A percentile compares a stretch with the other conserved stretches of the same genome.
Conservation (phyloP, 1,140 invertebrate genomes). For the Sarcophaga bullata region DNA sequence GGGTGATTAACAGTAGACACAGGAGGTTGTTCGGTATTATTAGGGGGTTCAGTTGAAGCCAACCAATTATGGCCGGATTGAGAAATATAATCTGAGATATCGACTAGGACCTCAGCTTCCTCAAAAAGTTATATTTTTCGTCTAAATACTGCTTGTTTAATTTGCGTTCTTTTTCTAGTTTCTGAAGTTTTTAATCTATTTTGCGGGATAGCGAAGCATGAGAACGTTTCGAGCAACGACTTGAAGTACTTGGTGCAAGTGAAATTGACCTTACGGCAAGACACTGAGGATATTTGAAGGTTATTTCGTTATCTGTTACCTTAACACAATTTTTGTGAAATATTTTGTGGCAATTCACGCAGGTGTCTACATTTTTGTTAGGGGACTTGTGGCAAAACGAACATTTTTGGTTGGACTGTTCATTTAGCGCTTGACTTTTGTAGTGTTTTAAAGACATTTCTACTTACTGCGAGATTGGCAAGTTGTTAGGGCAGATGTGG, state of each 20-base stretch:
- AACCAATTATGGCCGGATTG: neutral
- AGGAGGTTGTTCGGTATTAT: neutral
- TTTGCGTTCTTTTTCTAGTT: neutral
- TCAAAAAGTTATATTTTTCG: conserved; percentile 18
- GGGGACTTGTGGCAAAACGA: neutral
- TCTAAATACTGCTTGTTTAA: neutral
- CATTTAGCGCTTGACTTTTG: neutral
- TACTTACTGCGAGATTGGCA: too few species aligned
- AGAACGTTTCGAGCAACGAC: neutral
- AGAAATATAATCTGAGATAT: neutral
- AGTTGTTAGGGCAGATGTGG: too few species aligned
- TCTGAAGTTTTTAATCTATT: neutral
- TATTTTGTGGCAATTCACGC: neutral
- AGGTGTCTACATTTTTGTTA: neutral
- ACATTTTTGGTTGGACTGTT: neutral
- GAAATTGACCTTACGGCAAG: neutral
- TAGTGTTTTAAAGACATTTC: neutral
- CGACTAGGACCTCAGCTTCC: neutral
- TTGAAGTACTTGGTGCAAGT: neutral
- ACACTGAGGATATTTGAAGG: neutral
- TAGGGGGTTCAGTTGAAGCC: neutral
- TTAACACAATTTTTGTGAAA: conserved; percentile 15
- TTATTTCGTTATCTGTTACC: neutral
- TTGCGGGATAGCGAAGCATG: neutral
- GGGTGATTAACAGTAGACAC: neutral